Base-by-base conservation (phyloP, 2,888 invertebrate species). In the Spicauda simplicius region DNA sequence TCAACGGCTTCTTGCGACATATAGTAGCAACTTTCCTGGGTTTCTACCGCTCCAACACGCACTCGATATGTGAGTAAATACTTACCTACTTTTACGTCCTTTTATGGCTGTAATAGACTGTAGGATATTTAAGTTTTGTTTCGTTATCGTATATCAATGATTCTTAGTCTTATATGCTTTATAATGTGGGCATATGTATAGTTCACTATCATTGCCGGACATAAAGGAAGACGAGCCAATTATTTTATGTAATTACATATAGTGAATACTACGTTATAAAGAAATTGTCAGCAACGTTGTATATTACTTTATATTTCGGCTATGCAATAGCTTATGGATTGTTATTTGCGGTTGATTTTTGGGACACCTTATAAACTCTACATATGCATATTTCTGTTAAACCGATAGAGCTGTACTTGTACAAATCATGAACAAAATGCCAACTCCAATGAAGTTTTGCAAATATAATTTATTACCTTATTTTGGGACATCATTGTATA, bases 1-100 rank as follows among this genome's bases (percentile, higher is more conserved):
- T 92, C 90, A 90, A 92, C 87, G 92, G 92, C 92, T 92, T 92
- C 92, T 91, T 91, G 83, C 89, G 86, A 87, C 90, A 88, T 84
- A 78, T 80, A 80, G 82, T 77, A 82, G 75, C 84, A 82, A 81
- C 86, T 87, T 90, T 86, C 83, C 85, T 86, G 81, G 83, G 83
- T 86, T 86, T 86, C 82, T 82, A 85, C 79, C 45, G 65, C 54
- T 80, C 83, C 80, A 81, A 76, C 80, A 80, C 82, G 73, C 79
- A 81, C 72, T 75, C 74, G 71, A 72, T 73, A 76, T 71, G 70
- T 71, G 54, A 64, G 68, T 76, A 69, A 70, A 72, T 72, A 69
- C 55, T 52, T 37, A 55, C 64, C 48, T 65, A 53, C 41, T 58
- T 52, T 58, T 45, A 64, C 41, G 45, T 56, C 55, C 50, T 64